Evolutionary conservation across 2,888 invertebrate species (phyloP).

Genomic region (Amiota communis): DNA sequence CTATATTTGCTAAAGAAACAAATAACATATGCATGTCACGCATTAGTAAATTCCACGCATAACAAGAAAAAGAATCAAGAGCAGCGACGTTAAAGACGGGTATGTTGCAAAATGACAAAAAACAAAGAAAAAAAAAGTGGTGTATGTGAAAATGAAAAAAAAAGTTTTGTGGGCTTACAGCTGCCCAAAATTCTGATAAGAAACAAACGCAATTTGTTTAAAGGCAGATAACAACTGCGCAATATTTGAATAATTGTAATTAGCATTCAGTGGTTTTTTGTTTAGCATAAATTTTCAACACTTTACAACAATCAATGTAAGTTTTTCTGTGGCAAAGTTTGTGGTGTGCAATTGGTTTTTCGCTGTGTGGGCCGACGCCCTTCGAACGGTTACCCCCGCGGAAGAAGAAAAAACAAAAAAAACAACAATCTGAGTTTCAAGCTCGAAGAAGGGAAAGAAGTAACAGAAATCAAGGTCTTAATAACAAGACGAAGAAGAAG

Average conservation of each 20-base stretch:
- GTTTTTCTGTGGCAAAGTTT: not conserved
- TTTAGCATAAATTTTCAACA: not conserved
- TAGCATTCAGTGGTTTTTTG: not conserved
- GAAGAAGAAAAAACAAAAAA: not conserved
- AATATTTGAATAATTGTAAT: not conserved
- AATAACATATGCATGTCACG: no score
- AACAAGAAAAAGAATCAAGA: no score
- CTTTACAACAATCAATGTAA: not conserved
- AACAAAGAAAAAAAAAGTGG: no score
- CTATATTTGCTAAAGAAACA: no score
- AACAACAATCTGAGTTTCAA: no score
- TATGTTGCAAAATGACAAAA: no score
- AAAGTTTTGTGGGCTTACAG: no score
- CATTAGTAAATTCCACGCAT: no score
- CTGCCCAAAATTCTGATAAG: not conserved
- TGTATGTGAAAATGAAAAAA: no score
- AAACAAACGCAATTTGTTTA: constrained; percentile 4
- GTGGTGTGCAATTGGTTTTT: not conserved
- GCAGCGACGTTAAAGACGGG: no score
- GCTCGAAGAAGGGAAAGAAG: not conserved
- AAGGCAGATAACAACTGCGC: constrained; percentile 4
- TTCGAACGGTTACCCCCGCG: not conserved
- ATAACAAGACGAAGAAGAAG: not conserved
- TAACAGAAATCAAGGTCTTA: constrained; percentile 13
- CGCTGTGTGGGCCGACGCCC: constrained; percentile 17